These are phyloP conservation scores for Dinothrombium tinctorium DNA, from an alignment of 1,140 invertebrate genomes.

Conservation along the genomic window DNA sequence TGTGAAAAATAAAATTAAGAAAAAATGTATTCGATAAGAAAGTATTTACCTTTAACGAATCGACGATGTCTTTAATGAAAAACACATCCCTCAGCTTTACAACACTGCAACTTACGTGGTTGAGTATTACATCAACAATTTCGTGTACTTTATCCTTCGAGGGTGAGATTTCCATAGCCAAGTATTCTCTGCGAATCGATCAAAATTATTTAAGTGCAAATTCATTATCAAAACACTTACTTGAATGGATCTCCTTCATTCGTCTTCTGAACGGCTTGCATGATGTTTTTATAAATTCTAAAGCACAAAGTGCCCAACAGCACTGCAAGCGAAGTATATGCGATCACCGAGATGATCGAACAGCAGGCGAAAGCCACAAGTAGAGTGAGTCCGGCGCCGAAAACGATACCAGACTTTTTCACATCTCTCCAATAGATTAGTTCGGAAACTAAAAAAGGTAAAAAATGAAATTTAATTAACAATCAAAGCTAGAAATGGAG, in stretches of 20 bases:
- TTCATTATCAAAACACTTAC: conserved; percentile 30
- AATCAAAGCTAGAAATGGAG: no score
- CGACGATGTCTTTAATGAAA: conserved; percentile 81
- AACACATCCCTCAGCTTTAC: conserved; percentile 68
- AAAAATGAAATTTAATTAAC: conserved; percentile 2
- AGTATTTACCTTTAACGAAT: conserved; percentile 37
- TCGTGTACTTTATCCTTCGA: conserved; percentile 66
- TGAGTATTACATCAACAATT: conserved; percentile 50
- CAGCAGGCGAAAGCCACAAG: conserved; percentile 76
- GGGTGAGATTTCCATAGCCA: conserved; percentile 61
- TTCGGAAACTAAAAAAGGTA: conserved; percentile 55
- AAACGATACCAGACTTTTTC: conserved; percentile 72
- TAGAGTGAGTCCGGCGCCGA: conserved; percentile 56
- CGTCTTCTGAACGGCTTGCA: conserved; percentile 88
- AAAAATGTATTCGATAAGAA: neutral
- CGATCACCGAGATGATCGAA: conserved; percentile 81
- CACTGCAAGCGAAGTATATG: conserved; percentile 59
- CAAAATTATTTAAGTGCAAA: neutral
- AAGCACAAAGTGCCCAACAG: conserved; percentile 64
- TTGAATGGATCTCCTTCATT: conserved; percentile 92
- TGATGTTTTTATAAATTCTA: conserved; percentile 82
- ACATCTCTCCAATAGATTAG: conserved; percentile 90
- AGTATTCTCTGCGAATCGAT: conserved; percentile 39
- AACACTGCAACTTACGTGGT: conserved; percentile 52
- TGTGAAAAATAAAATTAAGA: conserved; percentile 29